Conservation (phyloP, 92 coral and sea anemone species). For the Galaxea fascicularis region DNA sequence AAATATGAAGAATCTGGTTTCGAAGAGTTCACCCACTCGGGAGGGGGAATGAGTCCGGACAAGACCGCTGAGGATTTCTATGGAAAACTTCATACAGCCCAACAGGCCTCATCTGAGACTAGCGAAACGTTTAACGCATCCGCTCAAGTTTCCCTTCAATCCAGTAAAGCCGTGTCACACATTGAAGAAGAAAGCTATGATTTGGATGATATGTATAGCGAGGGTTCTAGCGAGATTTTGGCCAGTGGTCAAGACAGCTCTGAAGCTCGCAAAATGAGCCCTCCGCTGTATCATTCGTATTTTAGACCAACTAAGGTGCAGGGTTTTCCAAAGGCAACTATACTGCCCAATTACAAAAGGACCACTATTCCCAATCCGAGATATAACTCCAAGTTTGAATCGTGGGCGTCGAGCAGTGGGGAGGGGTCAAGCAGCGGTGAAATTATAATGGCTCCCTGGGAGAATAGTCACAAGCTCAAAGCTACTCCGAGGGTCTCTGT, state of each 20-base stretch:
- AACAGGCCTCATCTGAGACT: neutral
- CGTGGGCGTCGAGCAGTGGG: slow-evolving; percentile 2
- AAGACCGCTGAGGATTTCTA: neutral
- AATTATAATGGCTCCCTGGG: too few relatives aligned
- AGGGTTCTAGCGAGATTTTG: neutral
- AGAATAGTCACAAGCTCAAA: neutral
- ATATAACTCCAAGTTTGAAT: neutral
- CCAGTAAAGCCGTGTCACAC: neutral
- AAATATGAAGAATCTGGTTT: neutral
- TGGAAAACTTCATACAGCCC: neutral
- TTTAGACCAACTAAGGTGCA: slow-evolving; percentile 4
- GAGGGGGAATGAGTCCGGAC: neutral
- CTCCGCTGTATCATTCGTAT: neutral
- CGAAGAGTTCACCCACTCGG: neutral
- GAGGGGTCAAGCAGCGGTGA: slow-evolving; percentile 39
- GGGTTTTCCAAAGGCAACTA: neutral
- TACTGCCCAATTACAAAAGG: slow-evolving; percentile 4
- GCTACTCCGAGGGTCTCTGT: neutral
- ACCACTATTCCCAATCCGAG: slow-evolving; percentile 8
- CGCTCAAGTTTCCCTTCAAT: neutral
- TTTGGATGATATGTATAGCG: neutral
- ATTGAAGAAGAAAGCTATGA: slow-evolving; percentile 22
- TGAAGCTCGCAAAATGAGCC: neutral
- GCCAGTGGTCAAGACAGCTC: neutral
- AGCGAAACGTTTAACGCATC: neutral